Conservation (phyloP, 2,797 vertebrate species). For the Cetoscarus ocellatus region DNA sequence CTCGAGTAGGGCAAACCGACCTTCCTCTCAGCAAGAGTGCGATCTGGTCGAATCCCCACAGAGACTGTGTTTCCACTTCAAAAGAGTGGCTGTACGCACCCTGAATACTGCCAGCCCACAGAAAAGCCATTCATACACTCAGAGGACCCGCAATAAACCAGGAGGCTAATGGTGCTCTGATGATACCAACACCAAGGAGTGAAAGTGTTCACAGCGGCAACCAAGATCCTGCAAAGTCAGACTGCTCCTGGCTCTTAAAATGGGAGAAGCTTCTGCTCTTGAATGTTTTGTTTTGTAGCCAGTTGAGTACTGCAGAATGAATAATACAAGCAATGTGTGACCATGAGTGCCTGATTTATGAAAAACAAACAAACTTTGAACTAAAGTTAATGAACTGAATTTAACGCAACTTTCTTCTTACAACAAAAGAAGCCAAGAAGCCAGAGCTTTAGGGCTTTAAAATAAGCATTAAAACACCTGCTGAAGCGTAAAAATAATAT, state of each 20-base stretch:
- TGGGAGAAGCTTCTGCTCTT: background rate
- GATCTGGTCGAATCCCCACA: slow-evolving; percentile 78
- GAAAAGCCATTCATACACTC: slow-evolving; percentile 63
- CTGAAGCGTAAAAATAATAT: no score
- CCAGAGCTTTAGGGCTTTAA: no score
- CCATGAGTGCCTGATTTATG: background rate
- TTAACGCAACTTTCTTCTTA: no score
- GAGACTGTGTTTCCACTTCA: slow-evolving; percentile 78
- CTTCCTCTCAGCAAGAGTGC: slow-evolving; percentile 69
- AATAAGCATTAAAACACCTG: no score
- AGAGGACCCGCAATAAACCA: slow-evolving; percentile 58
- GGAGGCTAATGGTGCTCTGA: slow-evolving; percentile 50
- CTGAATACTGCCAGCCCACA: slow-evolving; percentile 69
- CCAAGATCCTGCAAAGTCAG: slow-evolving; percentile 11
- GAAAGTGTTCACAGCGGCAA: slow-evolving; percentile 15
- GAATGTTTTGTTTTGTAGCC: no score
- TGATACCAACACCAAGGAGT: slow-evolving; percentile 30
- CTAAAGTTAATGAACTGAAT: no score
- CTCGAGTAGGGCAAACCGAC: slow-evolving; percentile 66
- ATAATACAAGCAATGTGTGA: background rate
- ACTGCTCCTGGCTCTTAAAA: background rate
- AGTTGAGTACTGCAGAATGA: no score
- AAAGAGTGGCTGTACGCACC: slow-evolving; percentile 73
- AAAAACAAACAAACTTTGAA: no score
- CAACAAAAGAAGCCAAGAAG: no score